Percentiles rank a stretch among this genome's conserved stretches.
phyloP scores from a whole-genome alignment of 2,113 vertebrate genomes.

The Chrysemys picta region DNA sequence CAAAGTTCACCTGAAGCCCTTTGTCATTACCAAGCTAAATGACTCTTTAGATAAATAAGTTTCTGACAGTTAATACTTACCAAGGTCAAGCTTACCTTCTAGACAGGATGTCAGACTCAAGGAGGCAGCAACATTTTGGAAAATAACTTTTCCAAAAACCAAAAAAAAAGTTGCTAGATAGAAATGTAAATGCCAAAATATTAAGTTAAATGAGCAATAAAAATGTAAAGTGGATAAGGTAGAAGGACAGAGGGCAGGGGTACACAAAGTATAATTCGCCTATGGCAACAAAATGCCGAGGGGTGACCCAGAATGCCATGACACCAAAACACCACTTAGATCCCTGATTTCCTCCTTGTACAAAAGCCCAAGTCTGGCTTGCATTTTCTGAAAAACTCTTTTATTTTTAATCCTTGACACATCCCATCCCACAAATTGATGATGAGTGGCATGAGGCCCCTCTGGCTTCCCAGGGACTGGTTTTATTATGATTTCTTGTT shows the following conservation, averaged over 20 bases:
- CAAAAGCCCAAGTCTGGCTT: not conserved
- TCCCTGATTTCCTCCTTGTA: not conserved
- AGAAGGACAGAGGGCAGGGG: not conserved
- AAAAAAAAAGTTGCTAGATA: not conserved
- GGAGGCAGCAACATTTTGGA: not conserved
- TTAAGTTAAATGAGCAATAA: not conserved
- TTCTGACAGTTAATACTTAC: slow-evolving; percentile 38
- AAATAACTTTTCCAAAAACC: not conserved
- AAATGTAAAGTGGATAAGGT: not conserved
- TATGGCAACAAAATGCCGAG: not conserved
- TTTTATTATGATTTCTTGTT: slow-evolving; percentile 1
- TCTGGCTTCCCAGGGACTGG: not conserved
- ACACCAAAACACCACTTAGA: not conserved
- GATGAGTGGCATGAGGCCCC: not conserved
- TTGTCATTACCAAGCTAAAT: not conserved
- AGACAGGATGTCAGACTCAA: not conserved
- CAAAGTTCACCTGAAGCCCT: slow-evolving; percentile 17
- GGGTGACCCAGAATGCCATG: not conserved
- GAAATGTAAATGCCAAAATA: not conserved
- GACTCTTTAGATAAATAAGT: slow-evolving; percentile 28
- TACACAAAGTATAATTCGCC: not conserved
- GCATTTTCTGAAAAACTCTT: not conserved
- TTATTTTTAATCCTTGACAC: slow-evolving; percentile 11
- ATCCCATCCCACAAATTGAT: not conserved
- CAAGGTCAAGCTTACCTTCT: not conserved